Evolutionary conservation across 2,888 invertebrate species (phyloP).

Genomic region (Melitaea athalia): DNA sequence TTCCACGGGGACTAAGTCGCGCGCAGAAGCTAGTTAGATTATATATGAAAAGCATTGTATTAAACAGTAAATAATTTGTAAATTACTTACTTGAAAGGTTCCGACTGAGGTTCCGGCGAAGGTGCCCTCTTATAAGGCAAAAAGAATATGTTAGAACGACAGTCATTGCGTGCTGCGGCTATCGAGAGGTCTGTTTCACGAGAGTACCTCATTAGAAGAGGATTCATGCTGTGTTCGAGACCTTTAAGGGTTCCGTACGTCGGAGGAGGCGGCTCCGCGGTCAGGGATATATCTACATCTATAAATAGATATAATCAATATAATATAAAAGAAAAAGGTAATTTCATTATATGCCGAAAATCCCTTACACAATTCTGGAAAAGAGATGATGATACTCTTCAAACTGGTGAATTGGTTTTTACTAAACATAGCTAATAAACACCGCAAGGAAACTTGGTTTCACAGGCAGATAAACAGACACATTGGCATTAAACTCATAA

Average conservation of each 20-base stretch:
- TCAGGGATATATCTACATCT: conserved; percentile 77
- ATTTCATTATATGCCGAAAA: too few relatives aligned
- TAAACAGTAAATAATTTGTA: background rate
- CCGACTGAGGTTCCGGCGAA: conserved; percentile 81
- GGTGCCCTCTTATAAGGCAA: conserved; percentile 71
- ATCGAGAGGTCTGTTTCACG: conserved; percentile 95
- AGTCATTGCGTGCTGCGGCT: conserved; percentile 90
- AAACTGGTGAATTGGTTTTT: too few relatives aligned
- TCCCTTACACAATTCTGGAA: too few relatives aligned
- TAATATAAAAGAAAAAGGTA: background rate
- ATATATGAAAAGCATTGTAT: too few relatives aligned
- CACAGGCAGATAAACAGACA: too few relatives aligned
- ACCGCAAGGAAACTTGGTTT: too few relatives aligned
- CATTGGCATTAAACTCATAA: too few relatives aligned
- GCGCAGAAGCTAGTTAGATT: too few relatives aligned
- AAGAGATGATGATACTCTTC: too few relatives aligned
- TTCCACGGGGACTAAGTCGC: too few relatives aligned
- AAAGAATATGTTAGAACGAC: conserved; percentile 89
- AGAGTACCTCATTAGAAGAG: conserved; percentile 93
- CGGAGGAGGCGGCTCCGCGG: conserved; percentile 84
- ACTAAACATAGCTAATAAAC: too few relatives aligned
- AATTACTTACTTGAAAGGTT: conserved; percentile 85
- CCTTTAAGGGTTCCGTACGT: conserved; percentile 93
- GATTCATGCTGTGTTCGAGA: conserved; percentile 95
- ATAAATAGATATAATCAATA: conserved; percentile 11